Evolutionary conservation across 2,797 vertebrate species (phyloP).

Genomic region (Cossypha polioptera): DNA sequence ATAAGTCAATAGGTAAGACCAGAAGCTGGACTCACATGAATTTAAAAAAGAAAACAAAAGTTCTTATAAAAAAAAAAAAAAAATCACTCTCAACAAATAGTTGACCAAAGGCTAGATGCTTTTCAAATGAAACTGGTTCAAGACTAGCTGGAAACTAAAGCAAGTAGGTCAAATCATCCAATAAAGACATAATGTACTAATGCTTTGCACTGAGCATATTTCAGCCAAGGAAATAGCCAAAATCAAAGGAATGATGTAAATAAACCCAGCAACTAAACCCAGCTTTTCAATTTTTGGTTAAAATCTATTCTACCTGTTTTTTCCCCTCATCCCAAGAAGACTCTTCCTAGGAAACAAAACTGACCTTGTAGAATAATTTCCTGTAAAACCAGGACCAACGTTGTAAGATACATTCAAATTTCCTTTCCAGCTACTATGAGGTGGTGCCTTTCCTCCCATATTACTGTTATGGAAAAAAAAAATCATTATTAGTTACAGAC

Average conservation of each 20-base stretch:
- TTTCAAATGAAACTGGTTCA: background rate
- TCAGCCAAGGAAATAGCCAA: background rate
- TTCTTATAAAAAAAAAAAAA: too few relatives aligned
- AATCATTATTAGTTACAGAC: background rate
- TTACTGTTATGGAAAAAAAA: slow-evolving; percentile 74
- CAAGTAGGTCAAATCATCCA: background rate
- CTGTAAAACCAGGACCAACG: slow-evolving; percentile 86
- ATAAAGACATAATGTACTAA: background rate
- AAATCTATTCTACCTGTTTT: background rate
- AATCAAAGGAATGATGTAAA: background rate
- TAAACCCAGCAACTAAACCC: background rate
- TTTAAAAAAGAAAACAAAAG: background rate
- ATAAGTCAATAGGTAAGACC: background rate
- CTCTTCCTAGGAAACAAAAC: slow-evolving; percentile 20
- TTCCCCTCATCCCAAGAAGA: background rate
- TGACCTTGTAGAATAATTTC: slow-evolving; percentile 79
- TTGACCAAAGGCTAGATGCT: background rate
- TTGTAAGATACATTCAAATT: slow-evolving; percentile 87
- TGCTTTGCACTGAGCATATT: background rate
- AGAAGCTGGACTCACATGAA: background rate
- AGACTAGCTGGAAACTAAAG: background rate
- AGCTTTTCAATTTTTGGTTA: background rate
- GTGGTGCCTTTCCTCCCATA: slow-evolving; percentile 86
- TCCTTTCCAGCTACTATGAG: slow-evolving; percentile 88
- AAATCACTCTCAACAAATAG: background rate